Evolutionary conservation across 2,797 vertebrate species (phyloP), one percentile per base, ranked within the genome.

Genomic region (Tarsius wallacei): DNA sequence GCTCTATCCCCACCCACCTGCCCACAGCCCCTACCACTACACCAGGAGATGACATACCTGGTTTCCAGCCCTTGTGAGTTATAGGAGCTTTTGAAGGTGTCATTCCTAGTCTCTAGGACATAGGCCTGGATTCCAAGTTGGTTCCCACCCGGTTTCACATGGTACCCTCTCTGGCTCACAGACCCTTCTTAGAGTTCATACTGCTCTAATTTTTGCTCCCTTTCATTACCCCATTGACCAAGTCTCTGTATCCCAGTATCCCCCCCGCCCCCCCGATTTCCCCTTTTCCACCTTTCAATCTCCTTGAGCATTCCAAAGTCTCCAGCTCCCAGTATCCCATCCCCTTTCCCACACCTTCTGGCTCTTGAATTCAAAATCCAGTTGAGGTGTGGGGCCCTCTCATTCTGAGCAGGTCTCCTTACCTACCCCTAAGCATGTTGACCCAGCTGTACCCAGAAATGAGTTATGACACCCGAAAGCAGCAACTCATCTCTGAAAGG

Each of bases 341-440:
- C 64, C 53, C 21, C 68, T 16, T n/a, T 36, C 64, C 31, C 51
- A 89, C 26, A 74, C 31, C 22, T 87, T 87, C 55, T 77, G 42
- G n/a, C 55, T 77, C 49, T 51, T 51, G 33, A 94, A 94, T 84
- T 93, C 26, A 93, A 96, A 96, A 78, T 78, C 24, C 64, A 95
- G 4, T 47, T 83, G 70, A 95, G 59, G 31, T 66, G 21, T 57
- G 31, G 21, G 36, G 15, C 9, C 17, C 22, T 19, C 63, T 96
- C 47, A 83, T 80, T 91, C 80, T 85, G 15, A 92, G 86, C 49
- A 63, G 55, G 63, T 80, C 28, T 91, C 26, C n/a, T 59, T 89
- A 83, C 47, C 16, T 26, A 87, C 53, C 68, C 84, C 76, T 87
- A 64, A 80, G 68, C 47, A 82, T 92, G 64, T 7, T 90, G 64